Base-by-base conservation (phyloP, 2,888 invertebrate genomes). In the Mesorhabditis sp. region DNA sequence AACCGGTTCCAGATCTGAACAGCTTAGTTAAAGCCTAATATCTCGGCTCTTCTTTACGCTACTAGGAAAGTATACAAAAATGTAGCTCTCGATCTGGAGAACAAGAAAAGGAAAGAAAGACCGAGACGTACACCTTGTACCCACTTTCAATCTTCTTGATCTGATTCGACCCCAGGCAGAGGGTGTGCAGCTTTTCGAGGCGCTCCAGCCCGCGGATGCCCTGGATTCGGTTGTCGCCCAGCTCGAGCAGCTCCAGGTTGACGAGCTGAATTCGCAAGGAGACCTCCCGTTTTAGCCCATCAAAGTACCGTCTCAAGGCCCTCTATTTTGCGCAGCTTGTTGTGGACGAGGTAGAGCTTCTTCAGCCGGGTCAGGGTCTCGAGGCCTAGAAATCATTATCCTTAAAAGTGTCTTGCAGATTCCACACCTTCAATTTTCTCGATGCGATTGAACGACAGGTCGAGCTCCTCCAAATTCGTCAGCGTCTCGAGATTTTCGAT, bases 131-230 rank as follows among this genome's bases (percentile, higher is more conserved):
- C 28, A 28, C 28, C 28, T 28, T 28, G 28, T 28, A 96, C n/a
- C 67, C n/a, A 84, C 94, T 93, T 82, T 93, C 90, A 66, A 97
- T 91, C 87, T 91, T 91, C 0, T 90, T 88, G 74, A 97, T 93
- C 89, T 95, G 96, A 87, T 97, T 97, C 87, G 95, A 96, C 2
- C 95, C 96, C 69, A 97, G 87, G 87, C 91, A 97, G 4, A 97
- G 88, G 4, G 97, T 88, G 78, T 92, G 91, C n/a, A 90, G 91
- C 15, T 97, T 87, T 69, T 90, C 90, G 4, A 88, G 89, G 73
- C 95, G 87, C 0, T 90, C 90, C 10, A 97, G 87, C 87, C 94
- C 93, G 86, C 92, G 92, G 77, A 97, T 91, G 87, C 91, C 91
- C 0, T 89, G 88, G 79, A 95, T 90, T 86, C 82, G 92, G 86